phyloP scores from a whole-genome alignment of 1,140 invertebrate species.

The Anoplolepis gracilipes region DNA sequence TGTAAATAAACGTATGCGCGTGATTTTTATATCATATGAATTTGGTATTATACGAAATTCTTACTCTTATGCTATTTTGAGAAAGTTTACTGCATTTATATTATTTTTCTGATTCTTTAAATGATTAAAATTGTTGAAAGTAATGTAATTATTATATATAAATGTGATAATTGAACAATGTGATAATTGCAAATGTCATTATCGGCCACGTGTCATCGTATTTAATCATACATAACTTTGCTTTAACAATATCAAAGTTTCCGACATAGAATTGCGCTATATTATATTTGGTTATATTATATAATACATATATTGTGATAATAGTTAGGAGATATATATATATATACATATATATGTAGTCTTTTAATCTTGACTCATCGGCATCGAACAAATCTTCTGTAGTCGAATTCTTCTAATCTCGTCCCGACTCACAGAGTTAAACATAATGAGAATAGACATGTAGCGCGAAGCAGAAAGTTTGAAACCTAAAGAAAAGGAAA shows the following conservation, averaged over 20 bases:
- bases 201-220: neutral
- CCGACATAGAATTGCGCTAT: neutral
- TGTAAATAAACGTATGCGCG: too few relatives aligned
- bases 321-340: slow-evolving; percentile 1
- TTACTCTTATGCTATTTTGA: neutral
- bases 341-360: too few relatives aligned
- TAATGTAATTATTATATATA: neutral
- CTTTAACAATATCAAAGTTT: neutral
- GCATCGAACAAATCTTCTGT: neutral
- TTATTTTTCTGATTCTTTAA: slow-evolving; percentile 11
- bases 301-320: too few relatives aligned
- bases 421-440: neutral
- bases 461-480: too few relatives aligned
- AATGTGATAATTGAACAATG: neutral
- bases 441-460: too few relatives aligned
- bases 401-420: neutral
- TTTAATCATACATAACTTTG: neutral
- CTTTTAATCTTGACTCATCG: neutral
- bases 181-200: neutral
- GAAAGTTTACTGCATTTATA: neutral
- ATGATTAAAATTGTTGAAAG: neutral
- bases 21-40: too few relatives aligned
- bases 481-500: too few relatives aligned
- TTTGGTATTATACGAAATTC: neutral
- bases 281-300: neutral